Conservation (phyloP, 2,888 invertebrate genomes). For the Girardia tigrina region DNA sequence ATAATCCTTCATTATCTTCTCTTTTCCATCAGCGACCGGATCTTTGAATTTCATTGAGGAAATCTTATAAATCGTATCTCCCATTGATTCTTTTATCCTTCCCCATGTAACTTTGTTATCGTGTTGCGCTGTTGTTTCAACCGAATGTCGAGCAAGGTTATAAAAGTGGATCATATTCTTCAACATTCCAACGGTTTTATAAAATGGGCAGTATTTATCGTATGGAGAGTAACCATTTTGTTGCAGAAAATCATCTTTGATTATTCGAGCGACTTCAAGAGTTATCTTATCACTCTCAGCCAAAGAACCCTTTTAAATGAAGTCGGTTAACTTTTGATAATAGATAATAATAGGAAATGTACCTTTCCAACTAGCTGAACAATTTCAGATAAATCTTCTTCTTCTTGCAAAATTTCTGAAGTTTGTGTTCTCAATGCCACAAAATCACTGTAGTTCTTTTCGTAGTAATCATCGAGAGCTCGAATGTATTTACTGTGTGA, state of each 20-base stretch:
- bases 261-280: conserved; percentile 85
- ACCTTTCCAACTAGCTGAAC: conserved; percentile 94
- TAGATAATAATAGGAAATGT: too few relatives aligned
- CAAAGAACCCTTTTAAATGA: conserved; percentile 80
- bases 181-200: conserved; percentile 97
- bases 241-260: conserved; percentile 98
- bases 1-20: conserved; percentile 86
- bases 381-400: conserved; percentile 97
- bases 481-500: conserved; percentile 97
- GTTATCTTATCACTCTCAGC: conserved; percentile 99
- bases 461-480: conserved; percentile 95
- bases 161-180: conserved; percentile 94
- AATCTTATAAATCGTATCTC: conserved; percentile 73
- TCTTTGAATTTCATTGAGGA: conserved; percentile 99
- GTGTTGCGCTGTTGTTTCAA: conserved; percentile 91
- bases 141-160: conserved; percentile 90
- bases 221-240: conserved; percentile 71
- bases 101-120: conserved; percentile 98
- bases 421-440: conserved; percentile 88
- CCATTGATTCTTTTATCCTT: conserved; percentile 89
- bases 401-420: conserved; percentile 84
- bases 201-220: conserved; percentile 88
- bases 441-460: conserved; percentile 91
- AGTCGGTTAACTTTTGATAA: too few relatives aligned
- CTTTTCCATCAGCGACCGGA: conserved; percentile 91